A percentile compares a stretch with the other conserved stretches of the same genome.
phyloP scores from a whole-genome alignment of 2,888 invertebrate species.

The Xestia ashworthii region DNA sequence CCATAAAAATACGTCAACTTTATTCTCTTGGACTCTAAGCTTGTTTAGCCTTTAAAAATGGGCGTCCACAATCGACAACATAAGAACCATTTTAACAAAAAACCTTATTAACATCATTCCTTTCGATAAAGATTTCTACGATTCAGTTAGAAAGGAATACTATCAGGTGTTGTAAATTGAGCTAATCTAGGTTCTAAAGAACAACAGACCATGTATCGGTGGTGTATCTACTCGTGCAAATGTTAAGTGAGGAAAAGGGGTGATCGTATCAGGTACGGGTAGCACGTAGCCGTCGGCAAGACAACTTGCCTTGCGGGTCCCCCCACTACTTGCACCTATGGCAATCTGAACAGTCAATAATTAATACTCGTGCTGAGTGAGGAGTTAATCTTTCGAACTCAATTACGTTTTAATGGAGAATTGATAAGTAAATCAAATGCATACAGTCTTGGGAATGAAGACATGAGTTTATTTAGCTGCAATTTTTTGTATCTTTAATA shows the following conservation, averaged over 20 bases:
- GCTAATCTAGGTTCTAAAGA: slow-evolving; percentile 55
- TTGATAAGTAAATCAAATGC: slow-evolving; percentile 18
- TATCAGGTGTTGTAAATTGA: slow-evolving; percentile 46
- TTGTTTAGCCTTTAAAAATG: background rate
- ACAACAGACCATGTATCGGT: slow-evolving; percentile 53
- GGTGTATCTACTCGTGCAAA: slow-evolving; percentile 54
- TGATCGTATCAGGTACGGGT: slow-evolving; percentile 62
- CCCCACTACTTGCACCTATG: slow-evolving; percentile 34
- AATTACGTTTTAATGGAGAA: slow-evolving; percentile 23
- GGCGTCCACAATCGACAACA: background rate
- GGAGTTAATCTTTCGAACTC: slow-evolving; percentile 44
- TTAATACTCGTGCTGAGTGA: slow-evolving; percentile 40
- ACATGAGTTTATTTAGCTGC: background rate
- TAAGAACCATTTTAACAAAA: background rate
- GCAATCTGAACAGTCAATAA: slow-evolving; percentile 46
- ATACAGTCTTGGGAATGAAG: background rate
- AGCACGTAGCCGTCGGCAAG: slow-evolving; percentile 50
- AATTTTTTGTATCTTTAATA: background rate
- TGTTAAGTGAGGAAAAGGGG: slow-evolving; percentile 61
- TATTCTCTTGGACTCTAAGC: background rate
- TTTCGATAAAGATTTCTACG: background rate
- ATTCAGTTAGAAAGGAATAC: slow-evolving; percentile 13
- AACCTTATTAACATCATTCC: no score
- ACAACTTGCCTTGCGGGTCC: slow-evolving; percentile 27
- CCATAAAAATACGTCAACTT: no score